Conservation (phyloP, 92 coral and sea anemone species). For the Phenganax marumi region DNA sequence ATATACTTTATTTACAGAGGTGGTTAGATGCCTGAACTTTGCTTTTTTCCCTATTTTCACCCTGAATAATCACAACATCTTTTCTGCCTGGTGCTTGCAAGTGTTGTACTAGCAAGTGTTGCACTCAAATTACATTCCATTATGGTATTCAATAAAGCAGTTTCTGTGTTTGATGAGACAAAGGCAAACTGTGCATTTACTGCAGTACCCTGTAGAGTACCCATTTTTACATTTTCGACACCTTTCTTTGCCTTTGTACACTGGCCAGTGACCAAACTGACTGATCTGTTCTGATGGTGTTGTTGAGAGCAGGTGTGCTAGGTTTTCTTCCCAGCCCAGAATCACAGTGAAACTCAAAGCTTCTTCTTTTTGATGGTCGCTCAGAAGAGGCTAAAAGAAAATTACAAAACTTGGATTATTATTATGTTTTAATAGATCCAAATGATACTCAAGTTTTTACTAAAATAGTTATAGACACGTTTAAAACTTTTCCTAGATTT, state of each 20-base stretch:
- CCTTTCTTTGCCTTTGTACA: background rate
- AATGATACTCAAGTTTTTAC: too few relatives aligned
- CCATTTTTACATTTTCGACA: slow-evolving; percentile 36
- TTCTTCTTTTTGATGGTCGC: slow-evolving; percentile 7
- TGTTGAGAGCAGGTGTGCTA: background rate
- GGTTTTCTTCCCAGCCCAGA: slow-evolving; percentile 19
- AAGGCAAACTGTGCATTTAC: slow-evolving; percentile 30
- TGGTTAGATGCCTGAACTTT: too few relatives aligned
- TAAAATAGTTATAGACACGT: too few relatives aligned
- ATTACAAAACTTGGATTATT: too few relatives aligned
- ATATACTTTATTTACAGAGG: too few relatives aligned
- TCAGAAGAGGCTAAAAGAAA: background rate
- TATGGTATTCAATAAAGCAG: slow-evolving; percentile 36
- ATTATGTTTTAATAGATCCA: too few relatives aligned
- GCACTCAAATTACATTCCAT: background rate
- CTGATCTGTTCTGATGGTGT: slow-evolving; percentile 5
- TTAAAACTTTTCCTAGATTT: too few relatives aligned
- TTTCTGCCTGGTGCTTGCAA: too few relatives aligned
- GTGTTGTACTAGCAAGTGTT: background rate
- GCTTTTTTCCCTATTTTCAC: too few relatives aligned
- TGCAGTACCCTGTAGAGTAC: slow-evolving; percentile 2
- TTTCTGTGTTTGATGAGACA: slow-evolving; percentile 32
- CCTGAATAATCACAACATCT: too few relatives aligned
- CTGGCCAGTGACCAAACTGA: slow-evolving; percentile 30
- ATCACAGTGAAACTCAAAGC: background rate